phyloP scores from a whole-genome alignment of 2,888 invertebrate species.

The Julus scanicus region DNA sequence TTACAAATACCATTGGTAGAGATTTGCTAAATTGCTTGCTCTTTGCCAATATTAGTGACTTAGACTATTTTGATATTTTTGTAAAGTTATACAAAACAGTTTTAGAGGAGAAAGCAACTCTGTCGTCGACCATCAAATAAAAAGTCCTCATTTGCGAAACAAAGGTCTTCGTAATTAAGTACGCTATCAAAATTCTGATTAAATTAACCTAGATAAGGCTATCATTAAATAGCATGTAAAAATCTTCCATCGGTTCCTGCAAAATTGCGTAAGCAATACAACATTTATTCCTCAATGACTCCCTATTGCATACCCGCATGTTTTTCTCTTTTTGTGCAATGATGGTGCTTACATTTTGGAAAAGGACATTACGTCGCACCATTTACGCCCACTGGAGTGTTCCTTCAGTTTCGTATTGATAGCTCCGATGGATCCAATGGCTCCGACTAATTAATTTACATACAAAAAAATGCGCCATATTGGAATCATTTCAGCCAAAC shows the following conservation, averaged over 20 bases:
- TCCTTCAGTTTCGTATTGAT: neutral
- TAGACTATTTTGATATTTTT: no score
- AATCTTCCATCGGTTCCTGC: neutral
- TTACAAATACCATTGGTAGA: no score
- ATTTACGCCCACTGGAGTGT: neutral
- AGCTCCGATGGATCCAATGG: neutral
- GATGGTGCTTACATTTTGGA: neutral
- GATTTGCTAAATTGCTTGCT: no score
- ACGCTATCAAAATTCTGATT: neutral
- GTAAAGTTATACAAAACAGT: neutral
- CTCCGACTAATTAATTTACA: neutral
- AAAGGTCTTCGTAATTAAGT: neutral
- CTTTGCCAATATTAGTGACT: no score
- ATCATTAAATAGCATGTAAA: neutral
- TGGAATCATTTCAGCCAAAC: neutral
- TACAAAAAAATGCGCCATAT: neutral
- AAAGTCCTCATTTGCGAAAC: neutral
- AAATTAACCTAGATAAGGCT: constrained; percentile 18
- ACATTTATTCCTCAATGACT: neutral
- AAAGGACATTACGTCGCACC: neutral
- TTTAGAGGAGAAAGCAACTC: neutral
- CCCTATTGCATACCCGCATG: constrained; percentile 5
- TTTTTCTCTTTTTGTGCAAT: neutral
- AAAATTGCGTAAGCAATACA: neutral
- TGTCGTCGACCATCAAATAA: neutral